Base-by-base conservation (phyloP, 2,113 vertebrate genomes). In the Enhydra lutris region DNA sequence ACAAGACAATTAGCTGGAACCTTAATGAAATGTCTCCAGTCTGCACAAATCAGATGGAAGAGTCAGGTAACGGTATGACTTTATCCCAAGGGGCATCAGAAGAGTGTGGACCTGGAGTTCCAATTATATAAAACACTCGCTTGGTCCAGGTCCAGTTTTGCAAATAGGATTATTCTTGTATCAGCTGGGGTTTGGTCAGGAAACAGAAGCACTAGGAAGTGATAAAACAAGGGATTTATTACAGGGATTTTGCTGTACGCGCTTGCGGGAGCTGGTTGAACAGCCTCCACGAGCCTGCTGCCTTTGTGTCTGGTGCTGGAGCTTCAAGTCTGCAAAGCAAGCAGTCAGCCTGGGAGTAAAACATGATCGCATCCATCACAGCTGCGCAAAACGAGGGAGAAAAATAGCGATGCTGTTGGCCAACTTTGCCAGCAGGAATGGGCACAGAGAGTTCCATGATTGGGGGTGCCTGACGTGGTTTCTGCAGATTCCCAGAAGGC, bases 341-440 rank as follows among this genome's bases (percentile, higher is more conserved):
- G 90, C 10, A 3, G 76, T 12, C 55, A 36, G 45, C 2, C 2
- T 36, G 23, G 45, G 55, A 47, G 36, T 52, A 7, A 6, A 24
- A 39, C 21, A 31, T 6, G 42, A 18, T 34, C 5, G 7, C 69
- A 45, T 18, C 42, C 50, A 17, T 42, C 94, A 36, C 2, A 3
- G 36, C 26, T 23, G 18, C 10, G 18, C 39, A n/a, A 24, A 67
- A 5, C 57, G 11, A 23, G 55, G 12, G 42, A 52, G 52, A 45
- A 29, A 79, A 10, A 2, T 0, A 5, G 36, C 0, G 45, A 26
- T 0, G 7, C 12, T 9, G 0, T 1, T 4, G 63, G n/a, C 42
- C 61, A 9, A 24, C 2, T 36, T 10, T 17, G 8, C 17, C 80
- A 8, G 24, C 42, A 47, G 55, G 42, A 61, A 7, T 2, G n/a